Base-by-base conservation (phyloP, 2,888 invertebrate species). In the Shargacucullia verbasci region DNA sequence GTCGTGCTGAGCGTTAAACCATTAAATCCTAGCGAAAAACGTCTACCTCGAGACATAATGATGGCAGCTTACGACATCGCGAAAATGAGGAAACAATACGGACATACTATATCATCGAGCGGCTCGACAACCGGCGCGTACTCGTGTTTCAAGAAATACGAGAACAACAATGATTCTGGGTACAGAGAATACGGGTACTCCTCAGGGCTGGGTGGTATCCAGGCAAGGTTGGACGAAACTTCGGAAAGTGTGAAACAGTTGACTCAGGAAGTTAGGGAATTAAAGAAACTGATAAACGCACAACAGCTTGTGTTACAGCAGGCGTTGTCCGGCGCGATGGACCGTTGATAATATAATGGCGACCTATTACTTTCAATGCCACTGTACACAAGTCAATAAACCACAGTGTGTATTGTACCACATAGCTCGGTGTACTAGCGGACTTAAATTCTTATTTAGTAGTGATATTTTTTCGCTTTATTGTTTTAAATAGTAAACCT, bases 1-100 rank as follows among this genome's bases (percentile, higher is more conserved):
- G 97, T 97, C 0, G 97, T 97, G 0, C 84, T 97, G 33, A 97
- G 97, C 73, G 97, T 98, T 0, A 97, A 97, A 83, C 98, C 97
- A 0, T 88, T 97, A 50, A 97, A 97, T 90, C 97, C 97, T 0
- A 95, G 97, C 66, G 97, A 98, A 81, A 97, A 97, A 80, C 95
- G 97, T 40, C 89, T 98, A 39, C 98, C 97, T 0, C 94, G 96
- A 53, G 97, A 97, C 69, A 96, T 98, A 73, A 95, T 98, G 83
- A 96, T 96, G 91, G 95, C 96, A 1, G 97, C 97, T 9, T 96
- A 97, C 80, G 97, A 97, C 75, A 96, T 97, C 41, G 97, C 97
- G 10, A 86, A 97, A 81, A 95, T 96, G 89, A 94, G 97, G 39
- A 97, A 97, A 81, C 94, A 96, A 79, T 95, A 96, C 76, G 95